Evolutionary conservation across 2,888 invertebrate species (phyloP).

Genomic region (Sphecodes monilicornis): DNA sequence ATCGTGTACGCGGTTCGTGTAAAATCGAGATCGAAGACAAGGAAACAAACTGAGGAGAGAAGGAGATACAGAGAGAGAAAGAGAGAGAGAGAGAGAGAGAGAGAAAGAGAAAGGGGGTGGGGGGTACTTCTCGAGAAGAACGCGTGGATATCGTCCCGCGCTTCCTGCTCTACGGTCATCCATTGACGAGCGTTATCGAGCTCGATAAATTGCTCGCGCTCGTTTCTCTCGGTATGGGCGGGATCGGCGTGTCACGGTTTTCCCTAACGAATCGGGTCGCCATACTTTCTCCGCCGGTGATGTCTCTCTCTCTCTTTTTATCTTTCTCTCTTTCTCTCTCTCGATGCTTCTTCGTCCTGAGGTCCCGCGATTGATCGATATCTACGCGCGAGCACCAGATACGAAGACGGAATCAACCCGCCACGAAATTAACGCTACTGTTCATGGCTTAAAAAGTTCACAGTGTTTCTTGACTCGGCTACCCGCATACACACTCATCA

Average conservation of each 20-base stretch:
- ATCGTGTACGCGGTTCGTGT: neutral
- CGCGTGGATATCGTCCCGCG: neutral
- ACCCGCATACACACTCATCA: too few relatives aligned
- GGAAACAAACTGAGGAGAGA: neutral
- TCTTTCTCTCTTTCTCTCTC: neutral
- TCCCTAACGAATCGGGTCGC: slow-evolving; percentile 12
- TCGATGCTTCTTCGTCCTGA: neutral
- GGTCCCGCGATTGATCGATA: neutral
- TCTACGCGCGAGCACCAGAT: neutral
- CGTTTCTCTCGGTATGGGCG: slow-evolving; percentile 9
- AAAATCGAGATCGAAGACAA: neutral
- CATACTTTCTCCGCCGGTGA: neutral
- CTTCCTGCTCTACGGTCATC: neutral
- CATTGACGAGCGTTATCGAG: neutral
- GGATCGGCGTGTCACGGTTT: slow-evolving; percentile 3
- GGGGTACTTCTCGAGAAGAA: neutral
- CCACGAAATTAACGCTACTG: neutral
- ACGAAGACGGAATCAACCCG: neutral
- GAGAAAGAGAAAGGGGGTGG: too few relatives aligned
- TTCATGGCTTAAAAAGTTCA: neutral
- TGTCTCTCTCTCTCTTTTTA: neutral
- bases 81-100: neutral
- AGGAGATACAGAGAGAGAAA: neutral
- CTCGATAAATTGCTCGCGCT: slow-evolving; percentile 7
- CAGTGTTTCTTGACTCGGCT: too few relatives aligned